Conservation (phyloP, 2,113 vertebrate genomes). For the Trematomus loennbergii region DNA sequence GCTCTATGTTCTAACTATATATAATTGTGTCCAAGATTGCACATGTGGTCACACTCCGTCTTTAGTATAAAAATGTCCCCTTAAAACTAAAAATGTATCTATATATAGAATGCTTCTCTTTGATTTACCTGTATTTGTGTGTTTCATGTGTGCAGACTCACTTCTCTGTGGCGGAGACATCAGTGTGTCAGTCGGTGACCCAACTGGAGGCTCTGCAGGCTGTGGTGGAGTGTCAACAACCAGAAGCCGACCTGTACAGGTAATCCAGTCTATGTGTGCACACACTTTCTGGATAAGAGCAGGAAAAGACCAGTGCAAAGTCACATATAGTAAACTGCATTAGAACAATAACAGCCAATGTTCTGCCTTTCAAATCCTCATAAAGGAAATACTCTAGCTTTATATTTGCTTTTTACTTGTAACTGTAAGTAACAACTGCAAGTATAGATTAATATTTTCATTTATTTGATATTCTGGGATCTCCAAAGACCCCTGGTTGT, state of each 20-base stretch:
- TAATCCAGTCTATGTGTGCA: slow-evolving; percentile 60
- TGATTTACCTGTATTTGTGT: background rate
- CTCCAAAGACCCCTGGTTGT: background rate
- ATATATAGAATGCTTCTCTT: background rate
- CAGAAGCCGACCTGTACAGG: slow-evolving; percentile 97
- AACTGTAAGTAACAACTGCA: background rate
- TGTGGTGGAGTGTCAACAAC: slow-evolving; percentile 97
- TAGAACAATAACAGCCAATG: background rate
- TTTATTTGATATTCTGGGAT: background rate
- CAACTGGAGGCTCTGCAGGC: slow-evolving; percentile 92
- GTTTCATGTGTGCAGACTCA: slow-evolving; percentile 85
- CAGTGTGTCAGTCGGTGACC: slow-evolving; percentile 92
- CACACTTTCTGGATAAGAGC: background rate
- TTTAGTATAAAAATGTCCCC: background rate
- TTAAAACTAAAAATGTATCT: background rate
- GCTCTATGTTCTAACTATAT: background rate
- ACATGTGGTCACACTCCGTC: too few relatives aligned
- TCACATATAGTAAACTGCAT: background rate
- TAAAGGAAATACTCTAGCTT: background rate
- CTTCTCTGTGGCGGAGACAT: slow-evolving; percentile 91
- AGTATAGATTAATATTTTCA: background rate
- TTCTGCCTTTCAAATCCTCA: background rate
- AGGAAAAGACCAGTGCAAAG: background rate
- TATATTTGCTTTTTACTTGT: background rate
- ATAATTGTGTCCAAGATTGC: background rate